These are phyloP conservation scores for Ochlodes sylvanus DNA, from an alignment of 2,888 invertebrate species.

Conservation along the genomic window DNA sequence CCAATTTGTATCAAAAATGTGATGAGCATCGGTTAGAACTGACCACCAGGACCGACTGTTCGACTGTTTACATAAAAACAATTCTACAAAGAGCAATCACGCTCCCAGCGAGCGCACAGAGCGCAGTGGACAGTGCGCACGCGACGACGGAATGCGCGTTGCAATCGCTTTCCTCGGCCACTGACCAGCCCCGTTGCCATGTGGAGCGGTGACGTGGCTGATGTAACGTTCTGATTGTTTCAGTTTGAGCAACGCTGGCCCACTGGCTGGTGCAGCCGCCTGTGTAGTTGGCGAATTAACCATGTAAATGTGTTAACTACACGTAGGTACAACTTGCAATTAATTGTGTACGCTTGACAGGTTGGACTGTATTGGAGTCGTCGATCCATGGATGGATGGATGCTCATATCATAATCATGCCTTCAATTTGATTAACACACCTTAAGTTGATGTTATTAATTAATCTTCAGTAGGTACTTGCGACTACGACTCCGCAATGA, in stretches of 20 bases:
- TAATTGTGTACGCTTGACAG: neutral
- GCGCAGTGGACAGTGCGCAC: conserved; percentile 43
- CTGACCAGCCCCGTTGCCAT: conserved; percentile 50
- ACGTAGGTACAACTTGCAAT: conserved; percentile 6
- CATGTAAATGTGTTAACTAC: conserved; percentile 16
- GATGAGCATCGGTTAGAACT: too few relatives aligned
- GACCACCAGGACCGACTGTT: neutral
- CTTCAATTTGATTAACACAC: neutral
- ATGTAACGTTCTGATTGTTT: conserved; percentile 58
- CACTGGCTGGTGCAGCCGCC: neutral
- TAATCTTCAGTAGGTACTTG: too few relatives aligned
- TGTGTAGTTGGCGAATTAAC: neutral
- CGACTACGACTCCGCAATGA: too few relatives aligned
- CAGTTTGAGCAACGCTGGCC: conserved; percentile 37
- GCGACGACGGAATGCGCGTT: conserved; percentile 55
- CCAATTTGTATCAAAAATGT: too few relatives aligned
- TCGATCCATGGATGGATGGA: conserved; percentile 8
- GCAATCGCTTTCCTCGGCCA: conserved; percentile 57
- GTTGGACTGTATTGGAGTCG: too few relatives aligned
- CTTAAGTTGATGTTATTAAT: too few relatives aligned
- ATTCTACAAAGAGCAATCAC: neutral
- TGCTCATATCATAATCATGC: neutral
- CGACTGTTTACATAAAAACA: neutral
- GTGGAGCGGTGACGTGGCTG: conserved; percentile 58
- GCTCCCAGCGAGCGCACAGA: neutral